Evolutionary conservation across 2,113 vertebrate genomes (phyloP).

Genomic region (Felis chaus): DNA sequence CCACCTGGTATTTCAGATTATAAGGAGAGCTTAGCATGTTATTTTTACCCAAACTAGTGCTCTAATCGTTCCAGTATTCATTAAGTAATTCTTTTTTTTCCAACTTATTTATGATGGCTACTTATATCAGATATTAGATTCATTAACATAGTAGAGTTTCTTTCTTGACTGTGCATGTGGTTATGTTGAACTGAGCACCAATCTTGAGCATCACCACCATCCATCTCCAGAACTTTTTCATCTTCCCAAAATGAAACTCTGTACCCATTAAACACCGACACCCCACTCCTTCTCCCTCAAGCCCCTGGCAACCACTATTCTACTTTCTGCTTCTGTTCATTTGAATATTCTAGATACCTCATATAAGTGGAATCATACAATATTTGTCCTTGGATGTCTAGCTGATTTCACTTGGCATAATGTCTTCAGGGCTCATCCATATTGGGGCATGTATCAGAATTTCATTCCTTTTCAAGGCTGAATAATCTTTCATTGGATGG

Average conservation of each 20-base stretch:
- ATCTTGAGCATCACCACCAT: not conserved
- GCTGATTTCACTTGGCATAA: not conserved
- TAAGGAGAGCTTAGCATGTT: not conserved
- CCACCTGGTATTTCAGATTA: constrained; percentile 14
- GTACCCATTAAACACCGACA: not conserved
- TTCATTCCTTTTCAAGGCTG: not conserved
- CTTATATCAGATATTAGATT: constrained; percentile 28
- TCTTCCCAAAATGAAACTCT: not conserved
- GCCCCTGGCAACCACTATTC: not conserved
- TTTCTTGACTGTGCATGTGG: not conserved
- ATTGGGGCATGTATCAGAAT: not conserved
- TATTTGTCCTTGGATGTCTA: not conserved
- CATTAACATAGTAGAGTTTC: constrained; percentile 1
- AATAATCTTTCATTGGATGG: not conserved
- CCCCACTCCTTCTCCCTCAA: not conserved
- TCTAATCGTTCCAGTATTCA: not conserved
- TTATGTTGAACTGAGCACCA: constrained; percentile 19
- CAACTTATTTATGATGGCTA: not conserved
- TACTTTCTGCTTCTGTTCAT: not conserved
- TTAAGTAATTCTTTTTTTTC: constrained; percentile 41
- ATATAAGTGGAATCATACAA: not conserved
- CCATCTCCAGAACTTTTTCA: not conserved
- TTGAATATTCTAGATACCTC: not conserved
- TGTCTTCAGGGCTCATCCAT: not conserved
- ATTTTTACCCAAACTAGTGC: constrained; percentile 38